A percentile compares a stretch with the other conserved stretches of the same genome.
These are phyloP conservation scores for Polydrusus cervinus DNA, from an alignment of 2,888 invertebrate genomes.

Conservation along the genomic window DNA sequence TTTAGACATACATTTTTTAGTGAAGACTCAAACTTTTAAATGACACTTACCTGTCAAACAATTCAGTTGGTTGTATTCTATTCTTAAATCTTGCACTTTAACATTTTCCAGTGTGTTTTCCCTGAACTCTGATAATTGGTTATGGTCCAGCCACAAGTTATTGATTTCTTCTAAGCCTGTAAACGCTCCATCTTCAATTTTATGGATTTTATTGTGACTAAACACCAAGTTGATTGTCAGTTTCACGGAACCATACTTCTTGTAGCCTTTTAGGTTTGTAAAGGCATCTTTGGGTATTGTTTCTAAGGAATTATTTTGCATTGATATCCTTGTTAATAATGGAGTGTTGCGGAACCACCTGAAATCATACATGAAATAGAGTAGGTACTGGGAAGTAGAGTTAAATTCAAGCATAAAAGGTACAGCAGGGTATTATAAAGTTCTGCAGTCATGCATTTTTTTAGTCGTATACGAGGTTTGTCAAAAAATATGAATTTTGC, in stretches of 20 bases:
- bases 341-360: constrained; percentile 62
- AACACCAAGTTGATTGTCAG: constrained; percentile 60
- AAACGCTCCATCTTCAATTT: constrained; percentile 59
- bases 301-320: constrained; percentile 61
- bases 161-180: constrained; percentile 59
- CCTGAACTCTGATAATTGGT: constrained; percentile 56
- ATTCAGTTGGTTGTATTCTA: constrained; percentile 60
- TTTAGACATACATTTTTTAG: too few relatives aligned
- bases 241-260: constrained; percentile 56
- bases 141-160: constrained; percentile 63
- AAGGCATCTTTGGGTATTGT: constrained; percentile 60
- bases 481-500: too few relatives aligned
- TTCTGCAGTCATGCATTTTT: too few relatives aligned
- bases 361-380: background rate
- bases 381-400: too few relatives aligned
- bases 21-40: too few relatives aligned
- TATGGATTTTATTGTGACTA: constrained; percentile 61
- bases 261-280: constrained; percentile 58
- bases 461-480: too few relatives aligned
- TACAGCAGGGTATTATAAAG: too few relatives aligned
- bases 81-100: constrained; percentile 58
- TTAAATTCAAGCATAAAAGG: too few relatives aligned
- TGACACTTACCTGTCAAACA: constrained; percentile 56
- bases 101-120: constrained; percentile 56
- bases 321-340: constrained; percentile 58